Evolutionary conservation across 2,888 invertebrate species (phyloP), one percentile per base, ranked within the genome.

Genomic region (Luperina nickerlii): DNA sequence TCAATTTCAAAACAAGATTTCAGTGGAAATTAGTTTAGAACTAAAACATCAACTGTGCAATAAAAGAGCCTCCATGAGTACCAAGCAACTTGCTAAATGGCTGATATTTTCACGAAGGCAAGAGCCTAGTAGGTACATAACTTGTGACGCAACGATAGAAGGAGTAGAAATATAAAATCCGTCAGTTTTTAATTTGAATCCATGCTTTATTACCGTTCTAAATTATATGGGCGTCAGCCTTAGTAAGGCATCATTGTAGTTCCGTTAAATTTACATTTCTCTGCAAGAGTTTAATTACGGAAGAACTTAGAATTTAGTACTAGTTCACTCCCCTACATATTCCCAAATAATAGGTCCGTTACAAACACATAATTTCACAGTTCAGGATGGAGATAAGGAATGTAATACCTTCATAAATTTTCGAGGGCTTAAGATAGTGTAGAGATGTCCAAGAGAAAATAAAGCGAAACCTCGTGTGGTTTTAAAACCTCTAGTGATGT

Each of bases 401-500:
- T 85, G 89, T 87, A 87, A 89, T 87, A 88, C 88, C 88, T 86
- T 79, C 87, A 91, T 91, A 91, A 91, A 91, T 91, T 90, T 85
- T 71, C 74, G 76, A 83, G 89, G 88, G 88, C 85, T 90, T 88
- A 87, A 88, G 89, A 90, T 89, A 90, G 87, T 88, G 83, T 85
- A 83, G 83, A 87, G 85, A 86, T 83, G 87, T 89, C 90, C 87
- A 86, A 84, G 79, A 76, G 84, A 87, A 89, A 89, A 90, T 89
- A 82, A 89, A 87, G 87, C 83, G 87, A 89, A 89, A 76, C 82
- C 89, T 88, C 84, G 72, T 86, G 88, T 84, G 88, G 89, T 87
- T 91, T 90, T 85, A 89, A 91, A 91, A 88, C 87, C 86, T 84
- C 83, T 57, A 76, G 82, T 74, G 85, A 82, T 84, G 69, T 75